phyloP scores from a whole-genome alignment of 2,797 vertebrate genomes.

The Tauraco hartlaubi region DNA sequence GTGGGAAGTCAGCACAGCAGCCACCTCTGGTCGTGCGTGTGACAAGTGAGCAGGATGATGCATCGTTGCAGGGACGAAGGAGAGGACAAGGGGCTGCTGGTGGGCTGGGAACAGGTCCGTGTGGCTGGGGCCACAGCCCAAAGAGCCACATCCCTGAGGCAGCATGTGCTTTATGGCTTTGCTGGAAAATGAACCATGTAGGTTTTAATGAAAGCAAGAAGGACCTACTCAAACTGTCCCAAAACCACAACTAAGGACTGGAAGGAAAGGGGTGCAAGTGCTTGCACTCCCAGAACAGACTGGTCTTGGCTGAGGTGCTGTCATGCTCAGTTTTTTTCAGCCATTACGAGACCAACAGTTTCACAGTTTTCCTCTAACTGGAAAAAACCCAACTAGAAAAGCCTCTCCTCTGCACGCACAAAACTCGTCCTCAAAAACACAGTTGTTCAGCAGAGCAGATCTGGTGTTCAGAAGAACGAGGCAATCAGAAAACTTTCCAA shows the following conservation, averaged over 20 bases:
- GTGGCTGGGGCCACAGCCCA: accelerated
- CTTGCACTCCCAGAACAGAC: neutral
- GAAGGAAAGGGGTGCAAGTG: neutral
- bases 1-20: neutral
- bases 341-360: neutral
- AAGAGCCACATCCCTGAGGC: neutral
- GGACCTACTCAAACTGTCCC: neutral
- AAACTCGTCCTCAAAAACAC: neutral
- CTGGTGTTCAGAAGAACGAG: neutral
- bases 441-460: neutral
- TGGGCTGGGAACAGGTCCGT: neutral
- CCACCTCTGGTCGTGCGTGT: accelerated
- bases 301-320: neutral
- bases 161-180: accelerated
- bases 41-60: neutral
- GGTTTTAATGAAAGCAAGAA: neutral
- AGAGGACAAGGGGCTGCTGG: neutral
- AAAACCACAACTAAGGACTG: neutral
- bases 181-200: accelerated
- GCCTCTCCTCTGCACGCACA: neutral
- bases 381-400: neutral
- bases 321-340: neutral
- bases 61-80: neutral
- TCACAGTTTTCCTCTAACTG: neutral
- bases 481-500: constrained; percentile 43